Evolutionary conservation across 2,888 invertebrate species (phyloP), one percentile per base, ranked within the genome.

Genomic region (Eudemis profundana): DNA sequence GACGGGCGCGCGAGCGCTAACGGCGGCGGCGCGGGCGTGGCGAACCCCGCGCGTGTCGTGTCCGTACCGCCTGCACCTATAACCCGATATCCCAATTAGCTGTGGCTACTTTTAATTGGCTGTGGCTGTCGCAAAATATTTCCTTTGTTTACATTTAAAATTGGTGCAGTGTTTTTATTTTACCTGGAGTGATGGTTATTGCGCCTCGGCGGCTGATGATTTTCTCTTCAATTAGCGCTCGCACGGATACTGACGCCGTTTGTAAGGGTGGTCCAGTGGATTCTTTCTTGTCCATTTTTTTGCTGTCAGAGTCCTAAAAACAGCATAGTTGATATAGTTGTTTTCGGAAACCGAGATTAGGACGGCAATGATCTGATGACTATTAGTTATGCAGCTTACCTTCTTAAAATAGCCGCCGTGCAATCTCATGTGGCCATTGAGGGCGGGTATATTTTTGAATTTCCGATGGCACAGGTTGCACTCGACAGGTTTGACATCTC

Each of bases 381-480:
- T 23, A n/a, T n/a, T n/a, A n/a, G n/a, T n/a, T n/a, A 21, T 4
- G 4, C 19, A 4, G 67, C 69, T 74, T 87, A 96, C 96, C 95
- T 97, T 98, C 89, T 98, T 98, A 82, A 98, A 97, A 88, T 98
- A 99, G 63, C 99, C 98, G 47, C 99, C 99, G 86, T 99, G 99
- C 70, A 99, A 93, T 78, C 99, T 94, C 99, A 99, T 99, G 84
- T 99, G 99, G 7, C 99, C 99, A 88, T 99, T 99, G 63, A 99
- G 94, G 27, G 99, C 99, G 19, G 98, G 98, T 86, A 98, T 97
- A 87, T 98, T 99, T 93, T 99, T 99, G 92, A 99, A 99, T 85
- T 97, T 96, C 75, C 98, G 94, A 88, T 98, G 97, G 85, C 99
- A 99, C 68, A 98, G 94, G 88, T 97, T 97, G 90, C 99, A 99